Conservation (phyloP, 2,113 vertebrate genomes). For the Cyphomyrus discorhynchus region DNA sequence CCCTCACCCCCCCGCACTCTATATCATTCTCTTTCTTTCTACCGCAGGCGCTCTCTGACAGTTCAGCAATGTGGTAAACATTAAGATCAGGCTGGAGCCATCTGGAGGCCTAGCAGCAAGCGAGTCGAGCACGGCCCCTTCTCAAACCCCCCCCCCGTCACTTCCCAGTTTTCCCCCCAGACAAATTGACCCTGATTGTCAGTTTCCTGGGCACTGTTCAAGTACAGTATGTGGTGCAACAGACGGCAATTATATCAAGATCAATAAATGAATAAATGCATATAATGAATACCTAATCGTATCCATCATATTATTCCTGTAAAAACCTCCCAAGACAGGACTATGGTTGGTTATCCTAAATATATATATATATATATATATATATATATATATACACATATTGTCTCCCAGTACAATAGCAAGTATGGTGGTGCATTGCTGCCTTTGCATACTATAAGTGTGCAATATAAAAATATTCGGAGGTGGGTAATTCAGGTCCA, state of each 20-base stretch:
- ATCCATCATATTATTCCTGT: background rate
- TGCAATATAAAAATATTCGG: background rate
- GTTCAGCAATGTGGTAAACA: constrained; percentile 47
- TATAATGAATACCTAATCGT: background rate
- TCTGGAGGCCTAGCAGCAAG: constrained; percentile 38
- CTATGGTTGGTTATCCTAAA: background rate
- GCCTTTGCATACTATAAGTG: background rate
- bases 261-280: constrained; percentile 7
- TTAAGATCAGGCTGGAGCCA: constrained; percentile 42
- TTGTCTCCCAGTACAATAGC: background rate
- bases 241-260: constrained; percentile 24
- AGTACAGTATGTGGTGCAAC: constrained; percentile 23
- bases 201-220: constrained; percentile 41
- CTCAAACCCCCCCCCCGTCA: background rate
- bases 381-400: no score
- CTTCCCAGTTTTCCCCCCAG: background rate
- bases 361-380: background rate
- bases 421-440: background rate
- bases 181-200: constrained; percentile 34
- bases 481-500: background rate
- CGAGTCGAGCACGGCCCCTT: constrained; percentile 20
- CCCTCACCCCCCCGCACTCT: constrained; percentile 4
- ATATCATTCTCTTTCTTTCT: constrained; percentile 20
- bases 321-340: background rate
- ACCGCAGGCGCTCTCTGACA: constrained; percentile 32